Conservation (phyloP, 2,888 invertebrate genomes). For the Drosophila rubida region DNA sequence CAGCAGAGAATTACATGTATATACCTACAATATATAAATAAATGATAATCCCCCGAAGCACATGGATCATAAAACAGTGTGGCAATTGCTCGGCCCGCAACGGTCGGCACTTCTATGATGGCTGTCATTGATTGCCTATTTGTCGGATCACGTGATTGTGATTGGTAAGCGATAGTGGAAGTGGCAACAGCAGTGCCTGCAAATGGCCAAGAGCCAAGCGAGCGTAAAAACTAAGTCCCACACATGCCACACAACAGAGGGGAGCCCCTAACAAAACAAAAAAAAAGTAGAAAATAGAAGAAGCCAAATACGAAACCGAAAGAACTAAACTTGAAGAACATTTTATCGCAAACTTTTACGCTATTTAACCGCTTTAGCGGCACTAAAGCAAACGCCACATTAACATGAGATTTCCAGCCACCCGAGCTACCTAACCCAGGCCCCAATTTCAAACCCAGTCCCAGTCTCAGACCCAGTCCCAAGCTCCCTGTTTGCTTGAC, state of each 20-base stretch:
- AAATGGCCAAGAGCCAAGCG: slow-evolving; percentile 43
- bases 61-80: slow-evolving; percentile 38
- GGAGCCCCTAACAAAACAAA: neutral
- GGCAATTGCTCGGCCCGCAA: slow-evolving; percentile 11
- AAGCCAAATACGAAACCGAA: neutral
- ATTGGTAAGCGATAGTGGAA: slow-evolving; percentile 37
- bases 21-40: slow-evolving; percentile 27
- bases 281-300: neutral
- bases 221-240: slow-evolving; percentile 59
- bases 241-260: slow-evolving; percentile 15
- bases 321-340: slow-evolving; percentile 40
- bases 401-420: slow-evolving; percentile 58
- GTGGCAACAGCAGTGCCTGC: slow-evolving; percentile 6
- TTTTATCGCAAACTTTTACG: slow-evolving; percentile 77
- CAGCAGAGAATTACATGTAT: slow-evolving; percentile 5
- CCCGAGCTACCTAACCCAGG: slow-evolving; percentile 7
- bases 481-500: neutral
- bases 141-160: slow-evolving; percentile 69
- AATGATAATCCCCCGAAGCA: slow-evolving; percentile 45
- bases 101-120: slow-evolving; percentile 53
- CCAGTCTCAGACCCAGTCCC: neutral
- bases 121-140: slow-evolving; percentile 67
- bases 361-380: slow-evolving; percentile 76
- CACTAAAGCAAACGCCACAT: slow-evolving; percentile 65
- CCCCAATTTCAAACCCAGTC: neutral